A percentile compares a stretch with the other conserved stretches of the same genome.
phyloP scores from a whole-genome alignment of 2,113 vertebrate species.

The Anhinga anhinga region DNA sequence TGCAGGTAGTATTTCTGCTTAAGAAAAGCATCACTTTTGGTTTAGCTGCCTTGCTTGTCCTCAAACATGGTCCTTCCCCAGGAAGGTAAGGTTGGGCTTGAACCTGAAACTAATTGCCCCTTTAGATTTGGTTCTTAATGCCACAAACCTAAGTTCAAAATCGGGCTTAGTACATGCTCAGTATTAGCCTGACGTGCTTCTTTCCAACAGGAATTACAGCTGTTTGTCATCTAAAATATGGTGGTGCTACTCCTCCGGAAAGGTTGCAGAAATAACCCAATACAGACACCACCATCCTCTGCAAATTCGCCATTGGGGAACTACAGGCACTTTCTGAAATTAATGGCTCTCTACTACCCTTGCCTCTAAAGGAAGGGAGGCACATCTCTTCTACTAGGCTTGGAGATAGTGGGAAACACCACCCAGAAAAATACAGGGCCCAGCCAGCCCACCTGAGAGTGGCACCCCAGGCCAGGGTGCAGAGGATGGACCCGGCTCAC shows the following conservation, averaged over 20 bases:
- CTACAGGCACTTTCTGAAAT: neutral
- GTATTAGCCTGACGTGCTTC: neutral
- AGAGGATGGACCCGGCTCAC: accelerated
- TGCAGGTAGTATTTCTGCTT: neutral
- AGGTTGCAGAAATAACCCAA: neutral
- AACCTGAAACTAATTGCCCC: neutral
- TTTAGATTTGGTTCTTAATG: neutral
- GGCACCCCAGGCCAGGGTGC: too few relatives aligned
- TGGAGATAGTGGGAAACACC: neutral
- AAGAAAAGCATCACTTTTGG: neutral
- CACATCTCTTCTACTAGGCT: neutral
- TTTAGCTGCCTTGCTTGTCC: neutral
- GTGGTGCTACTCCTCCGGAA: neutral
- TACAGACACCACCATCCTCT: neutral
- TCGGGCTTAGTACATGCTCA: neutral
- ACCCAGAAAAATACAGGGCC: neutral
- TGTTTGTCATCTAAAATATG: neutral
- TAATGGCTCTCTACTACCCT: neutral
- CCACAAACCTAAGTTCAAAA: neutral
- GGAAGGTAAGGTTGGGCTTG: neutral
- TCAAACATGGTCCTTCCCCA: neutral
- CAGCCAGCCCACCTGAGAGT: neutral
- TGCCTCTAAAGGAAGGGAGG: neutral
- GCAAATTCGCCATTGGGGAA: neutral
- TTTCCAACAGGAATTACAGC: neutral